Evolutionary conservation across 2,888 invertebrate genomes (phyloP).

Genomic region (Stenodema calcarata): DNA sequence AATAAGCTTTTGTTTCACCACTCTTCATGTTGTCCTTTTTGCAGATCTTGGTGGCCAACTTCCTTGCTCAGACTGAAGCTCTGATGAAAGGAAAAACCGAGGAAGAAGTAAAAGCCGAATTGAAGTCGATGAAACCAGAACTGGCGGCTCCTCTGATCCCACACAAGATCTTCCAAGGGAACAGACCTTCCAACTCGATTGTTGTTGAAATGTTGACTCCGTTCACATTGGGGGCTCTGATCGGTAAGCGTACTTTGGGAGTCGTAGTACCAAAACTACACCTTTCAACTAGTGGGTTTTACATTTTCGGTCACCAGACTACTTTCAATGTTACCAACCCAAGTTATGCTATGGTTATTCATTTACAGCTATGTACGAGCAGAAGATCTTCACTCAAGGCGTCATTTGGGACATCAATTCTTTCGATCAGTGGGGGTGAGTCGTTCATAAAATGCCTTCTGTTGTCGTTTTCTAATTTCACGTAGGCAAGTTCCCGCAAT

Average conservation of each 20-base stretch:
- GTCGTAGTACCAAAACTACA: too few species aligned
- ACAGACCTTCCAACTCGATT: constrained; percentile 96
- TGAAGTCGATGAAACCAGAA: constrained; percentile 63
- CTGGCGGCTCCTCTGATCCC: constrained; percentile 82
- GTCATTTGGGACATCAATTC: constrained; percentile 99
- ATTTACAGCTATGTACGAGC: constrained; percentile 79
- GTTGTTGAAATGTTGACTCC: constrained; percentile 90
- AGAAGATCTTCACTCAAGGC: constrained; percentile 98
- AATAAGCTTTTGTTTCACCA: too few species aligned
- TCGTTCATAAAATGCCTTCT: constrained; percentile 46
- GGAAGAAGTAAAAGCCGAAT: constrained; percentile 77
- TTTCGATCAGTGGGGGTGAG: constrained; percentile 98
- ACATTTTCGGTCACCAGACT: too few species aligned
- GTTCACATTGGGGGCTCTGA: constrained; percentile 89
- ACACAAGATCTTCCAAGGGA: constrained; percentile 96
- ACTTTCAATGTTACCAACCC: too few species aligned
- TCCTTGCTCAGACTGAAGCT: constrained; percentile 98
- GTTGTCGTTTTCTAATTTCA: neutral
- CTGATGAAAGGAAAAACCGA: constrained; percentile 82
- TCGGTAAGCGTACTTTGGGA: too few species aligned
- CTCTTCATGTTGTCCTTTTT: constrained; percentile 44
- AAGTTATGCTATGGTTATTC: too few species aligned
- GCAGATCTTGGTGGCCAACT: constrained; percentile 90
- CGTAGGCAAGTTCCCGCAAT: too few species aligned
- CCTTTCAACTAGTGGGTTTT: too few species aligned